Evolutionary conservation across 2,113 vertebrate genomes (phyloP).

Genomic region (Campylorhamphus procurvoides): DNA sequence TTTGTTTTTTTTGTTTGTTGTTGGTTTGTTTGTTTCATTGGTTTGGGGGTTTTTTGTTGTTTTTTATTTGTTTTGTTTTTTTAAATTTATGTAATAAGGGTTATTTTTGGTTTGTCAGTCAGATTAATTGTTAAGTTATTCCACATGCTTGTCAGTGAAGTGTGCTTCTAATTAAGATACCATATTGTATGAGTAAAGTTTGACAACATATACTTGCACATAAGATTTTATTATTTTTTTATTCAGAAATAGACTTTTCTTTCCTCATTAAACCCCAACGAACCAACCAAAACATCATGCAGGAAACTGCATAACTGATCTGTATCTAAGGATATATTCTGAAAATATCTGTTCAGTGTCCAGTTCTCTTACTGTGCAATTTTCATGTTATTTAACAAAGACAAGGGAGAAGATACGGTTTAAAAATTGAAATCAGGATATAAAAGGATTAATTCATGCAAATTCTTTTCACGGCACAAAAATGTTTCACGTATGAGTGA

Average conservation of each 20-base stretch:
- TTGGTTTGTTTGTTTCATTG: neutral
- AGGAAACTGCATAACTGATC: neutral
- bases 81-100: neutral
- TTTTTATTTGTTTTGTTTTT: neutral
- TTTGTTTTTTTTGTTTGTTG: neutral
- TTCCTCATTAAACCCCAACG: neutral
- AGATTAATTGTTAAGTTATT: neutral
- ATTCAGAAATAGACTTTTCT: neutral
- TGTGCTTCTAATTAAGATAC: neutral
- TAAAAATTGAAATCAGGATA: slow-evolving; percentile 11
- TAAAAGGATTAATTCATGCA: slow-evolving; percentile 35
- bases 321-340: neutral
- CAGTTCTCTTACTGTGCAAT: neutral
- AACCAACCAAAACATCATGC: neutral
- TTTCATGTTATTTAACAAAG: neutral
- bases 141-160: neutral
- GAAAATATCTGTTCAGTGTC: neutral
- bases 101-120: neutral
- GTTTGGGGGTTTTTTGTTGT: neutral
- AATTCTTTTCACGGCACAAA: slow-evolving; percentile 11
- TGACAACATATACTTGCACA: neutral
- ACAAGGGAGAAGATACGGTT: neutral
- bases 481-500: neutral
- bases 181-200: neutral
- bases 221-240: neutral